Base-by-base conservation (phyloP, 2,797 vertebrate genomes). In the Falco rusticolus region DNA sequence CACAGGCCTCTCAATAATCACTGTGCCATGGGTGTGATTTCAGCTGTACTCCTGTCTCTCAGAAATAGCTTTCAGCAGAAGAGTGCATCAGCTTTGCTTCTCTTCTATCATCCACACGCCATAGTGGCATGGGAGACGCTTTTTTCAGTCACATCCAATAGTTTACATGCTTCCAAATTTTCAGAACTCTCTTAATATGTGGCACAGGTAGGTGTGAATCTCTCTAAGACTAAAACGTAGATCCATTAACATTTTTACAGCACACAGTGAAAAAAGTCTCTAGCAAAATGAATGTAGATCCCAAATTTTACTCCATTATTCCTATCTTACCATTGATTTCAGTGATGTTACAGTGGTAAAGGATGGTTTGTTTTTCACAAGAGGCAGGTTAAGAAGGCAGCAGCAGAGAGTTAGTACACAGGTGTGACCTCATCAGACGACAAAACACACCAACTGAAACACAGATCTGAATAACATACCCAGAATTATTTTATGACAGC, bases 41-140 rank as follows among this genome's bases (percentile, higher is more conserved):
- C 72, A 91, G 87, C 53, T 85, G n/a, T 13, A 53, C 28, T 74
- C 31, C 64, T 83, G 39, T 34, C 71, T 89, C 77, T 90, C 77
- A 89, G 70, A 85, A 94, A 60, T 48, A 89, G 45, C 66, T 90
- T 70, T 85, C 56, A 94, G 47, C 51, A 87, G 56, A 56, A 68
- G 17, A 66, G n/a, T 16, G 22, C 60, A 26, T 76, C 66, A 63
- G 53, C 66, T 84, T 74, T 76, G 33, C n/a, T 72, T 57, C 80
- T 72, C 39, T 61, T 84, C 47, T 88, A 2, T 53, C 39, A 51
- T n/a, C n/a, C 63, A 61, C 26, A 9, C 60, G 37, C 53, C 74
- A 33, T 3, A 69, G 43, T 39, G 75, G 20, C 69, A 60, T 1
- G 11, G 56, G n/a, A 89, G 14, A 18, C 54, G 51, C 16, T 33